Evolutionary conservation across 2,797 vertebrate species (phyloP).

Genomic region (Rhabdophis nuchalis): DNA sequence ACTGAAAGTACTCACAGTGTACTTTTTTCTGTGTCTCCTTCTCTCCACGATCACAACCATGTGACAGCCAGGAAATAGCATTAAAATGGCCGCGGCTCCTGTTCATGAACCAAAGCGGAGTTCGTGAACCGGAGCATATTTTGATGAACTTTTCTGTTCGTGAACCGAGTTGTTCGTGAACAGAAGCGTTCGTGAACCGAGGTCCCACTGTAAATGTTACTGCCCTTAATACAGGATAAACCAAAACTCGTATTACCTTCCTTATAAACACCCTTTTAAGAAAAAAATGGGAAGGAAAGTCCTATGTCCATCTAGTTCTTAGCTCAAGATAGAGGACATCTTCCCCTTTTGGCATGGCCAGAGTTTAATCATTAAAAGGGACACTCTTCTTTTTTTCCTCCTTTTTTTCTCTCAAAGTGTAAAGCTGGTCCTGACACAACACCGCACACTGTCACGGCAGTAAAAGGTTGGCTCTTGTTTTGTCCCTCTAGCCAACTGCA

Average conservation of each 20-base stretch:
- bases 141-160: no score
- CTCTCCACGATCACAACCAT: no score
- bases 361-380: conserved; percentile 67
- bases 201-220: no score
- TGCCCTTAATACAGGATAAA: neutral
- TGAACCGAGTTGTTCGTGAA: no score
- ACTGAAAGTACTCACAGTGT: no score
- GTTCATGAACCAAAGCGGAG: no score
- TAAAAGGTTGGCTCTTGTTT: conserved; percentile 66
- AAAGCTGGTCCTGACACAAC: conserved; percentile 56
- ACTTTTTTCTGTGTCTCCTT: no score
- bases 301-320: conserved; percentile 27
- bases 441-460: conserved; percentile 56
- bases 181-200: no score
- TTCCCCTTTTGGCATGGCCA: conserved; percentile 55
- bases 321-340: neutral
- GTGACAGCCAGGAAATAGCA: no score
- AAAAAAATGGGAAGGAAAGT: conserved; percentile 43
- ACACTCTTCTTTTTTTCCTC: conserved; percentile 15
- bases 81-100: no score
- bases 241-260: neutral
- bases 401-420: conserved; percentile 18
- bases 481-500: conserved; percentile 63
- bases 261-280: conserved; percentile 2
- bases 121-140: no score